A percentile compares a stretch with the other conserved stretches of the same genome.
These are phyloP conservation scores for Desoria tigrina DNA, from an alignment of 2,888 invertebrate genomes.

Conservation along the genomic window DNA sequence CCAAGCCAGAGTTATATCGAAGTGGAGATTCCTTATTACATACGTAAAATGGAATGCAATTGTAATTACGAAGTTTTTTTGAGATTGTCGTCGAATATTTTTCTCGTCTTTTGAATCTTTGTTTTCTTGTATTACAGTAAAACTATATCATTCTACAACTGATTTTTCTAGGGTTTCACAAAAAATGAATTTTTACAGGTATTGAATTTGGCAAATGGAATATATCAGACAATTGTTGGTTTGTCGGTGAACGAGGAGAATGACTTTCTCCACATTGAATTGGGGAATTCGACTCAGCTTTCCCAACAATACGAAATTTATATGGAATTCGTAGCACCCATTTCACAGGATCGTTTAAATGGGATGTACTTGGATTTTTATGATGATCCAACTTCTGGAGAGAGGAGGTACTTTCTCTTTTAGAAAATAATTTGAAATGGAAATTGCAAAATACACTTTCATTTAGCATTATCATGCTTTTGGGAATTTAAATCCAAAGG, in stretches of 20 bases:
- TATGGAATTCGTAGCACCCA: conserved; percentile 32
- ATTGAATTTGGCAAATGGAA: background rate
- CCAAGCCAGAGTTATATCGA: no score
- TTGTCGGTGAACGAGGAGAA: conserved; percentile 29
- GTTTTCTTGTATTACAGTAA: no score
- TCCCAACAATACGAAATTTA: conserved; percentile 27
- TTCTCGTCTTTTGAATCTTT: no score
- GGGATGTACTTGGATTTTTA: conserved; percentile 47
- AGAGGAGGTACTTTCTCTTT: conserved; percentile 25
- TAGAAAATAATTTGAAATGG: background rate
- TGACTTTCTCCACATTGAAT: conserved; percentile 36
- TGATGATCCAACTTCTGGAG: conserved; percentile 33
- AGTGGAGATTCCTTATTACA: no score
- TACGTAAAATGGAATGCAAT: no score
- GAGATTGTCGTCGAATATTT: no score
- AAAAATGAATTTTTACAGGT: conserved; percentile 20
- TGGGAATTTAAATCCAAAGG: conserved; percentile 44
- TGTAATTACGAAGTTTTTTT: no score
- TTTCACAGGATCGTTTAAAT: conserved; percentile 33
- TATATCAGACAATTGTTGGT: conserved; percentile 11
- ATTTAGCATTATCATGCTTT: background rate
- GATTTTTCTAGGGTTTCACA: no score
- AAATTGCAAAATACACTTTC: background rate
- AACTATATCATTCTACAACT: no score
- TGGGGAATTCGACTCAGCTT: background rate